phyloP scores from a whole-genome alignment of 2,888 invertebrate species.

The Oeneis ivallda region DNA sequence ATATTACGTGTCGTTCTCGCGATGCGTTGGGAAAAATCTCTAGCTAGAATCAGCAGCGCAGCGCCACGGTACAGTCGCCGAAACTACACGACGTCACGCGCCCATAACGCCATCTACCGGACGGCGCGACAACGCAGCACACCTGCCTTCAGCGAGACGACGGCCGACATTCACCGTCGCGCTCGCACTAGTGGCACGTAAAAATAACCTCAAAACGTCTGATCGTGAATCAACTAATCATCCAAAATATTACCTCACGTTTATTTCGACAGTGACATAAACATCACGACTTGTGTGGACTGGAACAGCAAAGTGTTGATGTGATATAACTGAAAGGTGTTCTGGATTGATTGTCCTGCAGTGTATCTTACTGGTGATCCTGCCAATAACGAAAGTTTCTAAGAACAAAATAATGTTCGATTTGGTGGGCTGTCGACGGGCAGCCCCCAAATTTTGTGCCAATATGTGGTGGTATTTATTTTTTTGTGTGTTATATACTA shows the following conservation, averaged over 20 bases:
- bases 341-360: conserved; percentile 49
- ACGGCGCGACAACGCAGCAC: conserved; percentile 50
- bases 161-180: conserved; percentile 67
- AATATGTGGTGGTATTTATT: conserved; percentile 80
- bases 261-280: conserved; percentile 61
- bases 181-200: conserved; percentile 78
- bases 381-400: conserved; percentile 73
- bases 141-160: conserved; percentile 54
- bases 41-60: conserved; percentile 77
- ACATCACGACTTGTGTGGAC: no score
- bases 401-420: conserved; percentile 66
- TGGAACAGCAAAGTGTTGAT: conserved; percentile 33
- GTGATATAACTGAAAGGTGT: conserved; percentile 51
- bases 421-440: conserved; percentile 79
- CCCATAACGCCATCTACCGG: conserved; percentile 70
- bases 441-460: conserved; percentile 78
- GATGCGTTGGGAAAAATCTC: conserved; percentile 78
- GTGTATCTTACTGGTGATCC: conserved; percentile 66
- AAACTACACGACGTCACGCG: conserved; percentile 72
- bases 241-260: conserved; percentile 62
- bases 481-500: conserved; percentile 71
- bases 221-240: conserved; percentile 64
- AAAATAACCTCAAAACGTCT: conserved; percentile 77
- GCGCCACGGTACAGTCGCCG: conserved; percentile 76
- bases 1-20: conserved; percentile 61